Evolutionary conservation across 2,888 invertebrate genomes (phyloP).

Genomic region (Cremastinae sp.): DNA sequence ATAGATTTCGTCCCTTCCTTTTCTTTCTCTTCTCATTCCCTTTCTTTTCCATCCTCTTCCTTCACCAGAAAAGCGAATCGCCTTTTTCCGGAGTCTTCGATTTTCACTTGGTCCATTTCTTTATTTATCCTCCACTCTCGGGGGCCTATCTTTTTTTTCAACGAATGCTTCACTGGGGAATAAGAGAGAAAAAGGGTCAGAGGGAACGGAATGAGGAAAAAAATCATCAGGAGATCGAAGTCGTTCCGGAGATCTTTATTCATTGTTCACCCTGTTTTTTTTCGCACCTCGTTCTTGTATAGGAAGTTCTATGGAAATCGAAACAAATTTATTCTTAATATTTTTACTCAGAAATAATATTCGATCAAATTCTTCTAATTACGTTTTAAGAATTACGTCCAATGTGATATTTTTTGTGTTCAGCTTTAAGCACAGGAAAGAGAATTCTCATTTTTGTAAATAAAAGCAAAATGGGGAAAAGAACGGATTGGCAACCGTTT

Average conservation of each 20-base stretch:
- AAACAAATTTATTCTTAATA: no score
- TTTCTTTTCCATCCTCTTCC: conserved; percentile 2
- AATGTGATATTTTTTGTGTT: no score
- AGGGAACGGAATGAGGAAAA: conserved; percentile 27
- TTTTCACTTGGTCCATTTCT: conserved; percentile 38
- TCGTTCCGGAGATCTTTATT: no score
- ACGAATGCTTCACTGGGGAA: conserved; percentile 32
- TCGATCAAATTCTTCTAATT: no score
- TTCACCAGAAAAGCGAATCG: background rate
- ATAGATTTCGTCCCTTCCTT: conserved; percentile 45
- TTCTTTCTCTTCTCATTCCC: conserved; percentile 12
- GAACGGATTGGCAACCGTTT: conserved; percentile 49
- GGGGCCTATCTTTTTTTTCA: conserved; percentile 18
- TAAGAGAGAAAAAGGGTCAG: conserved; percentile 20
- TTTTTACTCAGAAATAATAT: no score
- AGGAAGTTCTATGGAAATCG: no score
- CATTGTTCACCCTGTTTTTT: no score
- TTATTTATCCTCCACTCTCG: conserved; percentile 59
- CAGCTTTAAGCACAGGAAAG: background rate
- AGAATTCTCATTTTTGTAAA: background rate
- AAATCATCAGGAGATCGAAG: background rate
- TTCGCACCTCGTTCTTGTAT: no score
- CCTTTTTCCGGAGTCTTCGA: conserved; percentile 39
- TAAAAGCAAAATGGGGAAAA: background rate
- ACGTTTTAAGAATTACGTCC: no score